Conservation (phyloP, 2,888 invertebrate species). For the Enchytraeus crypticus region DNA sequence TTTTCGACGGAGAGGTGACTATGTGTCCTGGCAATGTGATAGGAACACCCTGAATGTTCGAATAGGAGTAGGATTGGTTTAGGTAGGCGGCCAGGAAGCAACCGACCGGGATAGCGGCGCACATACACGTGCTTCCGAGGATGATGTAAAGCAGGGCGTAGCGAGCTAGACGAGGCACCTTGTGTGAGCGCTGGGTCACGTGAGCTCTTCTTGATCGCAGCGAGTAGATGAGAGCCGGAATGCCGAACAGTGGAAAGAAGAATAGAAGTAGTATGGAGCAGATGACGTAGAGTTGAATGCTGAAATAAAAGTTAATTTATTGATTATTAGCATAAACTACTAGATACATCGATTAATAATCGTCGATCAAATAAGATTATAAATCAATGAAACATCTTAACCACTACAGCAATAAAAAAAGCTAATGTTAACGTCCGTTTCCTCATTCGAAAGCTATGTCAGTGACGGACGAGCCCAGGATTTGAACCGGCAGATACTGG, state of each 20-base stretch:
- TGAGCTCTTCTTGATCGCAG: neutral
- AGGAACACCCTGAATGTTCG: no score
- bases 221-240: neutral
- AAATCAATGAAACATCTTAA: no score
- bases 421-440: no score
- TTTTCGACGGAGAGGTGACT: no score
- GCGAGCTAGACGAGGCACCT: neutral
- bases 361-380: no score
- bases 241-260: neutral
- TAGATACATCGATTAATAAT: no score
- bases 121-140: neutral
- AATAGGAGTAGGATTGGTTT: neutral
- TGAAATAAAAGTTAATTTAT: neutral
- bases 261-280: neutral
- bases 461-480: no score
- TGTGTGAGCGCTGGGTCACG: neutral
- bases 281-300: neutral
- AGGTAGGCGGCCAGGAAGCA: neutral
- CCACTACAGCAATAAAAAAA: no score
- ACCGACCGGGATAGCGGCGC: neutral
- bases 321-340: no score
- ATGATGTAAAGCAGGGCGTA: neutral
- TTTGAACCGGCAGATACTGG: no score
- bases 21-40: no score
- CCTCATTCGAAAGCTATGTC: no score